Conservation (phyloP, 2,113 vertebrate genomes). For the Chionodraco myersi region DNA sequence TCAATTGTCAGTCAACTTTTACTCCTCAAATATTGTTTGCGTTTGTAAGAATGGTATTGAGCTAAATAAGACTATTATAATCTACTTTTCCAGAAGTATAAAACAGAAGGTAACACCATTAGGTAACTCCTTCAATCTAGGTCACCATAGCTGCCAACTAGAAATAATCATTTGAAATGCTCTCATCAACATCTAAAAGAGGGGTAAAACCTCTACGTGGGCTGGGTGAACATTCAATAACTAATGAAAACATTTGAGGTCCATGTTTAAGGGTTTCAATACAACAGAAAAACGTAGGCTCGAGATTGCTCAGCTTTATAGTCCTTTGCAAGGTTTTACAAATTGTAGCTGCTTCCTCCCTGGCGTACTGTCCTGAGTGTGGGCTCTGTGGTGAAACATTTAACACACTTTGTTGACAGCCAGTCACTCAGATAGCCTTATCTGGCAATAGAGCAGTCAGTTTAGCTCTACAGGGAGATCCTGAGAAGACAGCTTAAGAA, state of each 20-base stretch:
- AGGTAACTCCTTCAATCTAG: not conserved
- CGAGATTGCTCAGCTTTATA: not conserved
- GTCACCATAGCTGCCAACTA: not conserved
- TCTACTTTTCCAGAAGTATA: not conserved
- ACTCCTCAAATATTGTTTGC: not conserved
- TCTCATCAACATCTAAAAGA: too few relatives aligned
- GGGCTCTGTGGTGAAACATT: not conserved
- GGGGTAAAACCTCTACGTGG: not conserved
- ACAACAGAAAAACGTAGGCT: not conserved
- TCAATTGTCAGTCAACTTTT: not conserved
- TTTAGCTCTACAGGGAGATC: constrained; percentile 17
- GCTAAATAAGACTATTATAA: not conserved
- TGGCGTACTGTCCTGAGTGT: constrained; percentile 3
- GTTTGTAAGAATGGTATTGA: not conserved
- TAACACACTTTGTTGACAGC: constrained; percentile 10
- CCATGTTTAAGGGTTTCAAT: not conserved
- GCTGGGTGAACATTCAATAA: not conserved
- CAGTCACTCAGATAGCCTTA: constrained; percentile 29
- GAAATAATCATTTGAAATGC: not conserved
- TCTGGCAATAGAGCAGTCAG: constrained; percentile 12
- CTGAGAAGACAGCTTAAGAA: constrained; percentile 26
- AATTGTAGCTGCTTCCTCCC: not conserved
- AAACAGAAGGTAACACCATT: not conserved
- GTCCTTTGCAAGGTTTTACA: not conserved
- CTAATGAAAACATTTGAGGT: not conserved